Conservation (phyloP, 1,140 invertebrate species). For the Aplysia californica region DNA sequence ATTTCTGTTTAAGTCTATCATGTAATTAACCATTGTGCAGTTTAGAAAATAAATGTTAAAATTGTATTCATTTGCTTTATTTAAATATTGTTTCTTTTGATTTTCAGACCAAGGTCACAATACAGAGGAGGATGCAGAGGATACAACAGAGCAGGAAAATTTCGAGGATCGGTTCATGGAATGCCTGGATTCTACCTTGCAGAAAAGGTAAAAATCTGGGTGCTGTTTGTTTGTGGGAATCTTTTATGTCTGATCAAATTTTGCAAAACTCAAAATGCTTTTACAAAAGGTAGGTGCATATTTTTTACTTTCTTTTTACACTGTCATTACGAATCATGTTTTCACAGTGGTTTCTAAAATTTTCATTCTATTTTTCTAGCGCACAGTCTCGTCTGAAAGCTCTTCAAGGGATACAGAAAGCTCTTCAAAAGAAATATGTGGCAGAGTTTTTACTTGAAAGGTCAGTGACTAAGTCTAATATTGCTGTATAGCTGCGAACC, state of each 20-base stretch:
- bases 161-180: constrained; percentile 91
- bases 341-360: too few relatives aligned
- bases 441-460: constrained; percentile 79
- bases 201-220: constrained; percentile 80
- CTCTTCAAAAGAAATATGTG: constrained; percentile 83
- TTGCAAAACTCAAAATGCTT: too few relatives aligned
- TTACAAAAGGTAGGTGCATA: not conserved
- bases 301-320: not conserved
- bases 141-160: constrained; percentile 73
- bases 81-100: too few relatives aligned
- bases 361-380: too few relatives aligned
- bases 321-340: not conserved
- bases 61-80: too few relatives aligned
- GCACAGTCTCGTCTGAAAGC: too few relatives aligned
- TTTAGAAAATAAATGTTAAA: too few relatives aligned
- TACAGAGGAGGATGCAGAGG: constrained; percentile 69
- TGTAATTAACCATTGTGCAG: too few relatives aligned
- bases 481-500: not conserved
- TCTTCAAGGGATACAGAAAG: constrained; percentile 79
- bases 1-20: too few relatives aligned
- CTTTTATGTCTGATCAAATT: too few relatives aligned
- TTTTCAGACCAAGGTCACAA: too few relatives aligned
- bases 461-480: constrained; percentile 48
- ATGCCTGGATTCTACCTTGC: constrained; percentile 84
- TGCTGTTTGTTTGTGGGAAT: too few relatives aligned